Conservation (phyloP, 2,113 vertebrate species). For the Jaculus jaculus region DNA sequence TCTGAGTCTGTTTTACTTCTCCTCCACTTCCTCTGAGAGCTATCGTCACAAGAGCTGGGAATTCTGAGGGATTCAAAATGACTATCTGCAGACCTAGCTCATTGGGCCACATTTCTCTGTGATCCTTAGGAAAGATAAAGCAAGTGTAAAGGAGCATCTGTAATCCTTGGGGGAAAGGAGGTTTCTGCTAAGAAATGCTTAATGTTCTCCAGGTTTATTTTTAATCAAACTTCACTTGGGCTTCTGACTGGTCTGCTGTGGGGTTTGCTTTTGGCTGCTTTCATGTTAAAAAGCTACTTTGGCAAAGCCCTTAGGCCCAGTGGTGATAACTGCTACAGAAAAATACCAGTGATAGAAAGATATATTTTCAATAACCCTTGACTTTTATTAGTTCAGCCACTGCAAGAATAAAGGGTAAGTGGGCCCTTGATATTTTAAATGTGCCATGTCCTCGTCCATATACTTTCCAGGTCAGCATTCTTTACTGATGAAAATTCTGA, state of each 20-base stretch:
- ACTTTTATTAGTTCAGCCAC: constrained; percentile 77
- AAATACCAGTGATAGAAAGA: constrained; percentile 75
- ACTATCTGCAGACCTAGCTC: not conserved
- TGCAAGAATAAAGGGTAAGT: constrained; percentile 78
- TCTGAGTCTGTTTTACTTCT: not conserved
- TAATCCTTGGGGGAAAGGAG: not conserved
- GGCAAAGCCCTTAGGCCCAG: constrained; percentile 73
- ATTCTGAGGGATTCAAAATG: not conserved
- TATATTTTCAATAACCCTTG: constrained; percentile 80
- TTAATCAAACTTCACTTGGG: constrained; percentile 53
- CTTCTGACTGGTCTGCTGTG: constrained; percentile 17
- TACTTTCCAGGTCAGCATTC: constrained; percentile 78
- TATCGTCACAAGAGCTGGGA: not conserved
- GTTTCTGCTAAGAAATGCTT: constrained; percentile 28
- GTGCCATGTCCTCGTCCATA: constrained; percentile 50
- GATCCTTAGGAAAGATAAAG: constrained; percentile 10
- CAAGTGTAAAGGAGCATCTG: not conserved
- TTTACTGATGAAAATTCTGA: constrained; percentile 75
- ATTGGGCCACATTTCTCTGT: constrained; percentile 29
- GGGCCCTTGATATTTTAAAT: constrained; percentile 78
- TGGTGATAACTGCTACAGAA: constrained; percentile 76
- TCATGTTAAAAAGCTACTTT: constrained; percentile 74
- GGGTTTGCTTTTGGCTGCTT: constrained; percentile 58
- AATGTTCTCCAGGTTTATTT: constrained; percentile 59
- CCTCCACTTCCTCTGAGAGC: constrained; percentile 15